These are phyloP conservation scores for Cryptoblepharus egeriae DNA, from an alignment of 2,797 vertebrate species.

Conservation along the genomic window DNA sequence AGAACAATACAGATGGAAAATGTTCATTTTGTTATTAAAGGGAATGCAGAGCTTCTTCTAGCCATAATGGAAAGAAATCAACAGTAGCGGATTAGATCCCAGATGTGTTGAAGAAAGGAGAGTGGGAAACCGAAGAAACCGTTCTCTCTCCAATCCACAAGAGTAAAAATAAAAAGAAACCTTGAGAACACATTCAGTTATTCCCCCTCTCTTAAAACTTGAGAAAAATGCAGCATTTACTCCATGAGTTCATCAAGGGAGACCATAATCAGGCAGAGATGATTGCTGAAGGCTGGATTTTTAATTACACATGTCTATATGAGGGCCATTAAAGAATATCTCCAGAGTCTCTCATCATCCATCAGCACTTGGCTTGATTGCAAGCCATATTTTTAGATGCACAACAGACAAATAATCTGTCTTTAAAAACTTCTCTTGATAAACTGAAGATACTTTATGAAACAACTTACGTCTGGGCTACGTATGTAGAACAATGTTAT, in stretches of 20 bases:
- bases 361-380: background rate
- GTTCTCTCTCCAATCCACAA: background rate
- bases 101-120: background rate
- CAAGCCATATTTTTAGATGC: slow-evolving; percentile 18
- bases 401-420: background rate
- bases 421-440: background rate
- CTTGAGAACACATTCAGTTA: background rate
- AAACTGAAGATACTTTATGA: background rate
- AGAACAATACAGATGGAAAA: too few species aligned
- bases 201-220: background rate
- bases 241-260: background rate
- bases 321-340: background rate
- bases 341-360: background rate
- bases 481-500: background rate
- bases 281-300: slow-evolving; percentile 3
- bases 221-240: background rate
- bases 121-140: background rate
- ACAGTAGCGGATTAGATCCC: too few species aligned
- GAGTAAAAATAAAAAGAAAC: background rate
- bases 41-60: background rate
- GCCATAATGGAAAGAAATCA: background rate
- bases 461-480: background rate
- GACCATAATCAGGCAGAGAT: background rate
- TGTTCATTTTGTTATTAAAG: too few species aligned
- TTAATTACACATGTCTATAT: slow-evolving; percentile 2